Evolutionary conservation across 2,113 vertebrate genomes (phyloP), one percentile per base, ranked within the genome.

Genomic region (Pollachius pollachius): DNA sequence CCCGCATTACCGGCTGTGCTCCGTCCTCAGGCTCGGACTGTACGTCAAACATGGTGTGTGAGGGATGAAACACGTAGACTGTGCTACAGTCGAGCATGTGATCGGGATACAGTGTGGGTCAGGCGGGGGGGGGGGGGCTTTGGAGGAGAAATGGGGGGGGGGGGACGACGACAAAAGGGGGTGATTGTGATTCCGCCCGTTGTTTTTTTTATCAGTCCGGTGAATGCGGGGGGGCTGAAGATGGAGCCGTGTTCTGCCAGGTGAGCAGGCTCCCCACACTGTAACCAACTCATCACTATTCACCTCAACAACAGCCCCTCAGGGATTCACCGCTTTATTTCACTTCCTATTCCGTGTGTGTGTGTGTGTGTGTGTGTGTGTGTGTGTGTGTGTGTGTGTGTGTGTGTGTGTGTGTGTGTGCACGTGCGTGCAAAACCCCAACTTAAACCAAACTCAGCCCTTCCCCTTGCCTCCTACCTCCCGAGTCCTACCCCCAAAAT

Each of bases 391-490:
- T 34, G 61, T 64, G 18, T 27, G 19, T 60, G 59, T 18, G 59
- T 34, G 17, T 48, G 19, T 19, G 19, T 62, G 21, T 25, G 11
- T 64, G 18, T 27, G 19, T 60, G 59, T 18, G 59, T 34, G 61
- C 11, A 3, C 25, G 64, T 72, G 25, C 54, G 73, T 62, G 59
- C 7, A 75, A 68, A 85, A 79, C 71, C 76, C 70, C 30, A 34
- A 82, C 77, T 88, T 84, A 80, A 74, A 74, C 78, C 77, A 48
- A 48, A 48, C 8, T 37, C 17, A 80, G 61, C 73, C 57, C 72
- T 80, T 78, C 57, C 72, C 81, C 79, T 75, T 77, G 68, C 76
- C 58, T 19, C 58, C 72, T 80, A n/a, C n/a, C n/a, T n/a, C n/a
- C n/a, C n/a, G n/a, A 80, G 76, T 76, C 13, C 13, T 48, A 54